Evolutionary conservation across 2,113 vertebrate genomes (phyloP), one percentile per base, ranked within the genome.

Genomic region (Scomber colias): DNA sequence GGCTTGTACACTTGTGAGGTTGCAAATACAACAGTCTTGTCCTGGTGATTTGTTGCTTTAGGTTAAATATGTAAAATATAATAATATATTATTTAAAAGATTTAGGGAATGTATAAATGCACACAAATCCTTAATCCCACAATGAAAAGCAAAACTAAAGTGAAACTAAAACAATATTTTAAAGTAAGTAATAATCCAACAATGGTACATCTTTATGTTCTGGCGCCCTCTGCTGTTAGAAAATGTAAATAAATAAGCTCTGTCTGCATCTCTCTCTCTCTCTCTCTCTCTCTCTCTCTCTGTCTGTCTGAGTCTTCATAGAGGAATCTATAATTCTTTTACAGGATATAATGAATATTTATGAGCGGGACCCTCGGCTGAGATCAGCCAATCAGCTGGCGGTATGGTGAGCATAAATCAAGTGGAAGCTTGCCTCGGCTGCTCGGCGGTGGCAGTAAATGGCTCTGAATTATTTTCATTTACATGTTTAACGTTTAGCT

Each of bases 281-380:
- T 27, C 21, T n/a, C 24, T 24, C 24, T 27, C 24, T 40, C 27
- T n/a, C 27, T 21, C 15, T 57, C 66, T n/a, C 7, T 44, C 10
- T 45, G 15, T 17, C 46, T 50, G 10, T 30, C 45, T 67, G 12
- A 17, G 11, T 71, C 65, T 71, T 61, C 40, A 30, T 24, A 63
- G 51, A 40, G 19, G 31, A 80, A 87, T 73, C 65, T 79, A 55
- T 81, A 51, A 75, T 31, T 75, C 45, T 83, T 88, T 85, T 80
- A 86, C 61, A 60, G 49, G 60, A 63, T 68, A 30, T 60, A 63
- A 81, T 89, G 83, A 86, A 89, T 89, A 86, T 86, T 89, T 78
- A 89, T 86, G 30, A 86, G 72, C 35, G 6, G 13, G 31, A 24
- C 50, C 44, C 74, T 83, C 14, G 0, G 21, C 45, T 69, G 60